These are phyloP conservation scores for Drosophila asahinai DNA, from an alignment of 1,140 invertebrate species.

Conservation along the genomic window DNA sequence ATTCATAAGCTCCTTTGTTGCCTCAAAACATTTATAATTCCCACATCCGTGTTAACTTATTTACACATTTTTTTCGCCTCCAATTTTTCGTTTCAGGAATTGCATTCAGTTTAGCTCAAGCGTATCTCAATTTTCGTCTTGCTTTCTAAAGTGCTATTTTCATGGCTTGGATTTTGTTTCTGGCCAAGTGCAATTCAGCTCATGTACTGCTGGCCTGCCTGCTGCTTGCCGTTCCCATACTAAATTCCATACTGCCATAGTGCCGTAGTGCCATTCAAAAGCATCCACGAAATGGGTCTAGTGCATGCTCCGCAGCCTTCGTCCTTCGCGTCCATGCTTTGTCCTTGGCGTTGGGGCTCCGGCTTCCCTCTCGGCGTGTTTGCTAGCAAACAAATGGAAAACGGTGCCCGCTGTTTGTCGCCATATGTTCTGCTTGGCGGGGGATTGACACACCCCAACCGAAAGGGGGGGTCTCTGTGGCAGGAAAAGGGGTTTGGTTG, in stretches of 20 bases:
- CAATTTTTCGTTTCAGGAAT: background rate
- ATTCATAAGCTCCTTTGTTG: background rate
- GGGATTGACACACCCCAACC: constrained; percentile 5
- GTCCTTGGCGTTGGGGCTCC: constrained; percentile 34
- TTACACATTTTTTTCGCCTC: background rate
- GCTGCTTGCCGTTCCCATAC: background rate
- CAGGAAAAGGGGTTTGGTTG: background rate
- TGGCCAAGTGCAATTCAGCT: constrained; percentile 43
- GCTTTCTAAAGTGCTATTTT: constrained; percentile 18
- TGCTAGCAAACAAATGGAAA: constrained; percentile 69
- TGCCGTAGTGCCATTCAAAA: constrained; percentile 13
- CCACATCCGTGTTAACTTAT: background rate
- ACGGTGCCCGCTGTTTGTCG: constrained; percentile 52
- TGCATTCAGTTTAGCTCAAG: constrained; percentile 15
- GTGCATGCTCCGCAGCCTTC: constrained; percentile 66
- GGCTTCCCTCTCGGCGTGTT: constrained; percentile 29
- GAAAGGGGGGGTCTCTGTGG: background rate
- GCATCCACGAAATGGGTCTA: constrained; percentile 65
- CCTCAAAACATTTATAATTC: background rate
- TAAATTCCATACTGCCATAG: background rate
- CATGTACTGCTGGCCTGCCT: constrained; percentile 7
- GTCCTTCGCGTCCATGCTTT: constrained; percentile 45
- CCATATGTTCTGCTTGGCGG: constrained; percentile 25
- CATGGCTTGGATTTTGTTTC: constrained; percentile 15
- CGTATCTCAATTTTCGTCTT: constrained; percentile 15